These are phyloP conservation scores for Aleiodes leptofemur DNA, from an alignment of 2,888 invertebrate genomes.

Conservation along the genomic window DNA sequence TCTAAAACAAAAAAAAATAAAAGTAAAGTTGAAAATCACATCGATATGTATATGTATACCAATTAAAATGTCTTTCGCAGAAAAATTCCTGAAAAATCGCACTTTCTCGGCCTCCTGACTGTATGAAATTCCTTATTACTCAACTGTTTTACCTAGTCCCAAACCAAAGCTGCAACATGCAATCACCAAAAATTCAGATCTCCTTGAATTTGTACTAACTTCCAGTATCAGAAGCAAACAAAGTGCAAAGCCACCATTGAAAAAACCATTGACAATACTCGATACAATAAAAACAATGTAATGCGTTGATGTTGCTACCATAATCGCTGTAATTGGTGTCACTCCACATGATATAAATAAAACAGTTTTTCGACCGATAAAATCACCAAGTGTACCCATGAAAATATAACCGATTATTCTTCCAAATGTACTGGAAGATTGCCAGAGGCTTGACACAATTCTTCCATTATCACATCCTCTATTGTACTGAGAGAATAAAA, in stretches of 20 bases:
- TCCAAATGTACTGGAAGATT: constrained; percentile 52
- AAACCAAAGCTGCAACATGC: constrained; percentile 54
- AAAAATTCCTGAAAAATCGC: no score
- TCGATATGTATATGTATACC: no score
- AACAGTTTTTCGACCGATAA: constrained; percentile 54
- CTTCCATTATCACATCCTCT: constrained; percentile 51
- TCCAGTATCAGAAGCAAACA: constrained; percentile 54
- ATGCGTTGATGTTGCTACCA: constrained; percentile 47
- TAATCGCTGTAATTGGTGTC: constrained; percentile 53
- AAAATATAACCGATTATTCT: constrained; percentile 52
- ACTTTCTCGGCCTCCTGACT: no score
- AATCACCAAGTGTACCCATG: constrained; percentile 54
- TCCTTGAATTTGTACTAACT: constrained; percentile 53
- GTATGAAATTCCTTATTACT: not conserved
- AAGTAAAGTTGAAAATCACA: no score
- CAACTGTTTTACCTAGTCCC: constrained; percentile 51
- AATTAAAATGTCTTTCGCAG: no score
- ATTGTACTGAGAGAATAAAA: constrained; percentile 48
- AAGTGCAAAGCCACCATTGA: constrained; percentile 56
- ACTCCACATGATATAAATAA: constrained; percentile 55
- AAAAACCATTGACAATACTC: constrained; percentile 53
- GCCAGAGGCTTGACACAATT: constrained; percentile 51
- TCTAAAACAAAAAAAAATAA: no score
- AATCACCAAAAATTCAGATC: constrained; percentile 52
- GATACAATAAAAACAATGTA: constrained; percentile 49